phyloP scores from a whole-genome alignment of 2,888 invertebrate genomes.

The Acleris literana region DNA sequence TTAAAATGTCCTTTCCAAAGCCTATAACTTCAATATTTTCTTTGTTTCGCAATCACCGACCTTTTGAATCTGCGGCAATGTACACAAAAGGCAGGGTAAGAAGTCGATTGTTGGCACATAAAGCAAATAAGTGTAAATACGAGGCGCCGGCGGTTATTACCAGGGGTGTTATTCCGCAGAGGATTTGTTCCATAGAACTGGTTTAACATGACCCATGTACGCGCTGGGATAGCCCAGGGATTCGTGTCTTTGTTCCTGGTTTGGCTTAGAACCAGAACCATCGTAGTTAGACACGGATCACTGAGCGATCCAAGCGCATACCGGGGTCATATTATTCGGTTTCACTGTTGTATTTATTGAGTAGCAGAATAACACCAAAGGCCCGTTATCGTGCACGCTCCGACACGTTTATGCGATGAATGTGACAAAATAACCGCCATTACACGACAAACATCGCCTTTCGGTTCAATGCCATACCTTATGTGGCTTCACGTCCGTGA shows the following conservation, averaged over 20 bases:
- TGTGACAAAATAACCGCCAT: slow-evolving; percentile 75
- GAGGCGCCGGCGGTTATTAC: slow-evolving; percentile 68
- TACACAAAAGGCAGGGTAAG: slow-evolving; percentile 60
- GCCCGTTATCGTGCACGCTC: slow-evolving; percentile 70
- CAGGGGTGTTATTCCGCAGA: slow-evolving; percentile 4
- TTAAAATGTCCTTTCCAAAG: no score
- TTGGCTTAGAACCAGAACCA: no score
- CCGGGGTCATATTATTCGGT: no score
- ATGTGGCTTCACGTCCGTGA: slow-evolving; percentile 32
- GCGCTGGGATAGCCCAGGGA: no score
- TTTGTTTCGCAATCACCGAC: slow-evolving; percentile 9
- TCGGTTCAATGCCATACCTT: slow-evolving; percentile 36
- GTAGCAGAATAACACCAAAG: no score
- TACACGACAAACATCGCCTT: slow-evolving; percentile 64
- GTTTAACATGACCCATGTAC: no score
- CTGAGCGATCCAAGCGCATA: no score
- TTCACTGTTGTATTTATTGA: no score
- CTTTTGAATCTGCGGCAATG: slow-evolving; percentile 49
- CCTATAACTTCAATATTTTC: not conserved
- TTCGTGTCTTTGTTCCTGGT: no score
- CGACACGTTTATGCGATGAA: slow-evolving; percentile 73
- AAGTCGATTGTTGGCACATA: slow-evolving; percentile 75
- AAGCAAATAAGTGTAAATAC: slow-evolving; percentile 81
- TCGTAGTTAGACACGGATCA: no score
- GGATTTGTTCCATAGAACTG: no score